A percentile compares a stretch with the other conserved stretches of the same genome.
phyloP scores from a whole-genome alignment of 1,140 invertebrate species.

The Drosophila fuyamai region DNA sequence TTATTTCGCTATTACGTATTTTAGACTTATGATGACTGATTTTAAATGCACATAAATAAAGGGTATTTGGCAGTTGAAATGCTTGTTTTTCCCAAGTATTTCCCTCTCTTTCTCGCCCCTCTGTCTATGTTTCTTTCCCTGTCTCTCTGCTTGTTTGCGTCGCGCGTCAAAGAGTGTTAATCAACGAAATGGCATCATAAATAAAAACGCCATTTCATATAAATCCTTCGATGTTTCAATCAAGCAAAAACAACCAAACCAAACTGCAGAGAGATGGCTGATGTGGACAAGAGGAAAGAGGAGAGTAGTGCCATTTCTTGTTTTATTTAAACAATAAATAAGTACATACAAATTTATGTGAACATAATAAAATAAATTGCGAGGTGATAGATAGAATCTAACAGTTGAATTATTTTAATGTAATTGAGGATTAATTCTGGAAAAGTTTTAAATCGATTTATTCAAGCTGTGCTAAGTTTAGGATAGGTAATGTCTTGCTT shows the following conservation, averaged over 20 bases:
- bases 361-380: conserved; percentile 62
- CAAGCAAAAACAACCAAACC: conserved; percentile 62
- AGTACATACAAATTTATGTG: conserved; percentile 62
- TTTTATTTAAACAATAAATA: conserved; percentile 71
- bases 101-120: background rate
- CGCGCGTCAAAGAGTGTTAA: conserved; percentile 74
- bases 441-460: too few species aligned
- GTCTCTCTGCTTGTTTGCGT: conserved; percentile 4
- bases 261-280: conserved; percentile 8
- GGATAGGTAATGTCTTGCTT: too few species aligned
- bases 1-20: background rate
- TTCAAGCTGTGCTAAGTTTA: too few species aligned
- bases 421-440: too few species aligned
- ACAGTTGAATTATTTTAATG: too few species aligned
- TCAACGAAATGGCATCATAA: conserved; percentile 82
- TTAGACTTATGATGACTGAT: background rate
- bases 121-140: background rate
- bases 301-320: background rate
- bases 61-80: conserved; percentile 4
- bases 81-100: background rate
- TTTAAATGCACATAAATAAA: background rate
- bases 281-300: background rate
- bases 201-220: conserved; percentile 80
- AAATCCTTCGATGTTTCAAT: conserved; percentile 79
- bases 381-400: conserved; percentile 16